A percentile compares a stretch with the other conserved stretches of the same genome.
These are phyloP conservation scores for Brenthis hecate DNA, from an alignment of 2,888 invertebrate species.

Conservation along the genomic window DNA sequence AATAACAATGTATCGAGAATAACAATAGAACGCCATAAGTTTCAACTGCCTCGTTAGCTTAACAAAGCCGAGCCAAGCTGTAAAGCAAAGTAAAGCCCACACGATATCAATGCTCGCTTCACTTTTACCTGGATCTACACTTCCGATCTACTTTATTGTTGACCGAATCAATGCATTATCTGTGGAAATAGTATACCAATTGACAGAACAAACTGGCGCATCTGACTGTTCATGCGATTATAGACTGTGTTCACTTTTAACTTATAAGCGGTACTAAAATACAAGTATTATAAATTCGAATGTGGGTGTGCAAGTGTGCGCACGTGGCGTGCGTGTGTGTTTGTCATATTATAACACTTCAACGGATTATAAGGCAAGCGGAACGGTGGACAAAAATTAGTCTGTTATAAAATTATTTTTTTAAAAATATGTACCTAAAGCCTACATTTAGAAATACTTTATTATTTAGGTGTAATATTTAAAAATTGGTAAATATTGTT, in stretches of 20 bases:
- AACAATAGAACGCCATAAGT: constrained; percentile 47
- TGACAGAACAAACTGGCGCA: constrained; percentile 16
- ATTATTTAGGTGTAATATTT: too few relatives aligned
- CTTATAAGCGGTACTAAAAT: background rate
- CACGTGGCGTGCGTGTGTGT: too few relatives aligned
- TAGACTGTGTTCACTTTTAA: background rate
- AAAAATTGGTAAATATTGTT: background rate
- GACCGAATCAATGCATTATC: constrained; percentile 21
- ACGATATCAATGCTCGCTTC: constrained; percentile 41
- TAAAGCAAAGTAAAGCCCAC: constrained; percentile 44
- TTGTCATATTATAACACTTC: too few relatives aligned
- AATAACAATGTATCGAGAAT: constrained; percentile 43
- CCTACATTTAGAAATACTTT: too few relatives aligned
- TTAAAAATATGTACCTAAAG: too few relatives aligned
- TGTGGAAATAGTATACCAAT: constrained; percentile 6
- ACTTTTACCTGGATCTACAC: constrained; percentile 33
- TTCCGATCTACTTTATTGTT: constrained; percentile 37
- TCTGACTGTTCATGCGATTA: background rate
- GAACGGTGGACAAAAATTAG: too few relatives aligned
- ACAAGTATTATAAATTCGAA: too few relatives aligned
- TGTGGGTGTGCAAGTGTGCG: too few relatives aligned
- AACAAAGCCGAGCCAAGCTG: constrained; percentile 60
- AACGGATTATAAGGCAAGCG: too few relatives aligned
- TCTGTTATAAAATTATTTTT: too few relatives aligned
- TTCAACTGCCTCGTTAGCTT: constrained; percentile 46